A percentile compares a stretch with the other conserved stretches of the same genome.
Evolutionary conservation across 2,888 invertebrate species (phyloP).

Genomic region (Philonicus albiceps): DNA sequence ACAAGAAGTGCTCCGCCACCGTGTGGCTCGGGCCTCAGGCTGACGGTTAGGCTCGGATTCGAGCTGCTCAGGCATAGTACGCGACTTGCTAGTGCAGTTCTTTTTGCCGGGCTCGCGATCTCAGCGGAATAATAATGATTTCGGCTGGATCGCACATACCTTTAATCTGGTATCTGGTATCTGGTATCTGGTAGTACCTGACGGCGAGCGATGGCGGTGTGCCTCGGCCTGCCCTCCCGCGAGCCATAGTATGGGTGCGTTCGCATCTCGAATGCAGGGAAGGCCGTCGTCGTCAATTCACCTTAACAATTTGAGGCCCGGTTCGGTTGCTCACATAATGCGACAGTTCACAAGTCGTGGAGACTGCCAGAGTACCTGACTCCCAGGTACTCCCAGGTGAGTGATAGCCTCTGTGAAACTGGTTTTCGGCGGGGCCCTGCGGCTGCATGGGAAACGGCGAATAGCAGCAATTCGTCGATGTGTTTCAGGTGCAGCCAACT

Average conservation of each 20-base stretch:
- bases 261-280: conserved; percentile 22
- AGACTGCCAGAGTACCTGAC: background rate
- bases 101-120: conserved; percentile 1
- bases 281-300: background rate
- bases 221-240: background rate
- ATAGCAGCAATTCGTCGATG: background rate
- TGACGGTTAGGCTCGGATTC: background rate
- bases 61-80: background rate
- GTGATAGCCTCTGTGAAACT: conserved; percentile 11
- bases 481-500: background rate
- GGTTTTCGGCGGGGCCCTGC: background rate
- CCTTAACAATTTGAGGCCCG: background rate
- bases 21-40: background rate
- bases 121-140: conserved; percentile 21
- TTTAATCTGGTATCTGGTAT: background rate
- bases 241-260: conserved; percentile 3
- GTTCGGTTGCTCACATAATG: background rate
- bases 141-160: background rate
- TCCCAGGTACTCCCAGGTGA: background rate
- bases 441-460: conserved; percentile 21
- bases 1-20: background rate
- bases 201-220: background rate
- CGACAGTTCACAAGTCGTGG: conserved; percentile 8
- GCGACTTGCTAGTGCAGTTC: background rate
- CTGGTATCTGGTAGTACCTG: background rate